Evolutionary conservation across 2,113 vertebrate species (phyloP).

Genomic region (Theropithecus gelada): DNA sequence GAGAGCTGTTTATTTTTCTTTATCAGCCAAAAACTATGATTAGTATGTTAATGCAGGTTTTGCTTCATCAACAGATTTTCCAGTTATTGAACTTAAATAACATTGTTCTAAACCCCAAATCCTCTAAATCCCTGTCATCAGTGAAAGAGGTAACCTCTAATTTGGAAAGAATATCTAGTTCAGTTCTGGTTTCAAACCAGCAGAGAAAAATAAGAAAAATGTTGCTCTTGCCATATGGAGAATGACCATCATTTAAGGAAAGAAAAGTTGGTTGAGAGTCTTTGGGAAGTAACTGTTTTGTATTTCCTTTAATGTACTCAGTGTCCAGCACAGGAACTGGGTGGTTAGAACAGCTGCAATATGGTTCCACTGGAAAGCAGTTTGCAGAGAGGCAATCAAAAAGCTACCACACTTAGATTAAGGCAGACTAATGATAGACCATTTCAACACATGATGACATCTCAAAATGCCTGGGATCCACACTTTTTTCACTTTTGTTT

Average conservation of each 20-base stretch:
- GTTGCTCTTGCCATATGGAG: neutral
- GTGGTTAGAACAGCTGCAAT: fast-evolving
- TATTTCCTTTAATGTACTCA: neutral
- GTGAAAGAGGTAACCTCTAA: neutral
- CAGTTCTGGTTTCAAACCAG: neutral
- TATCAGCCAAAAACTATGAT: neutral
- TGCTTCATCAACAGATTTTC: neutral
- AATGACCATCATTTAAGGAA: neutral
- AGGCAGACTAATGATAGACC: neutral
- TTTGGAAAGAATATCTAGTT: neutral
- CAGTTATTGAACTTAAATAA: neutral
- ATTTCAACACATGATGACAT: neutral
- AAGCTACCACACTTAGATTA: neutral
- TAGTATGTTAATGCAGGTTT: neutral
- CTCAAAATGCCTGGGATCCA: neutral
- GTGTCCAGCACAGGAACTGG: neutral
- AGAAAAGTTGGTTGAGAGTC: neutral
- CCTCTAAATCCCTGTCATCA: neutral
- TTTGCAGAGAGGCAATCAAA: neutral
- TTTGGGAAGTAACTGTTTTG: neutral
- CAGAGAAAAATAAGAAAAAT: neutral
- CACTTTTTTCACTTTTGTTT: neutral
- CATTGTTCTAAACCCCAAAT: neutral
- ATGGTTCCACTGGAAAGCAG: neutral
- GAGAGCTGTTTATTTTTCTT: neutral